A percentile compares a stretch with the other conserved stretches of the same genome.
Evolutionary conservation across 2,113 vertebrate species (phyloP).

Genomic region (Microcebus jonahi): DNA sequence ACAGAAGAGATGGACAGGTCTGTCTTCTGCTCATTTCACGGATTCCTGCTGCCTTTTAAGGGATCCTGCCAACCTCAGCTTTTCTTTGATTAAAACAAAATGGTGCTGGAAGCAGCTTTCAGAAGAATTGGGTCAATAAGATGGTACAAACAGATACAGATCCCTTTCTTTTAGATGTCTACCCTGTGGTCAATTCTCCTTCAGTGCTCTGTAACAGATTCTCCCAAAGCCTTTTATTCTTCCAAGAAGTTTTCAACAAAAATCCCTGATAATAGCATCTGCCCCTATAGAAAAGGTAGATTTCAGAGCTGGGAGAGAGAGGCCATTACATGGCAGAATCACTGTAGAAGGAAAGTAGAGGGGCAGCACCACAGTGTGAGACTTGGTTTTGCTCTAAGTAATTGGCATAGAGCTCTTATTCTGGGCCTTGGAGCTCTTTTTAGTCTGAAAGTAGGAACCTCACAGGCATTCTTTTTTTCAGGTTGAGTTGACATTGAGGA

Average conservation of each 20-base stretch:
- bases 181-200: neutral
- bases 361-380: neutral
- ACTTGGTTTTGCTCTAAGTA: constrained; percentile 59
- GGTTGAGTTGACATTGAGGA: constrained; percentile 64
- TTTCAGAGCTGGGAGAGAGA: constrained; percentile 3
- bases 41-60: constrained; percentile 30
- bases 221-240: constrained; percentile 9
- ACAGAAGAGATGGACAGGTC: constrained; percentile 63
- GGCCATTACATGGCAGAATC: neutral
- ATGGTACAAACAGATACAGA: neutral
- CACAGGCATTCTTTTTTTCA: neutral
- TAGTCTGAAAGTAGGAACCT: neutral
- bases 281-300: neutral
- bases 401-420: neutral
- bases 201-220: neutral
- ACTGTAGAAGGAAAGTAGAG: constrained; percentile 7
- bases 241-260: constrained; percentile 41
- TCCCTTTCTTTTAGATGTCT: neutral
- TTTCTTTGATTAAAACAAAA: constrained; percentile 16
- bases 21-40: constrained; percentile 57
- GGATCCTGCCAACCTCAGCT: constrained; percentile 47
- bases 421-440: neutral
- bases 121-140: constrained; percentile 42
- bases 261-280: constrained; percentile 2
- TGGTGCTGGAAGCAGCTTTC: neutral